A percentile compares a stretch with the other conserved stretches of the same genome.
Conservation (phyloP, 2,113 vertebrate genomes). For the Phaethon lepturus region DNA sequence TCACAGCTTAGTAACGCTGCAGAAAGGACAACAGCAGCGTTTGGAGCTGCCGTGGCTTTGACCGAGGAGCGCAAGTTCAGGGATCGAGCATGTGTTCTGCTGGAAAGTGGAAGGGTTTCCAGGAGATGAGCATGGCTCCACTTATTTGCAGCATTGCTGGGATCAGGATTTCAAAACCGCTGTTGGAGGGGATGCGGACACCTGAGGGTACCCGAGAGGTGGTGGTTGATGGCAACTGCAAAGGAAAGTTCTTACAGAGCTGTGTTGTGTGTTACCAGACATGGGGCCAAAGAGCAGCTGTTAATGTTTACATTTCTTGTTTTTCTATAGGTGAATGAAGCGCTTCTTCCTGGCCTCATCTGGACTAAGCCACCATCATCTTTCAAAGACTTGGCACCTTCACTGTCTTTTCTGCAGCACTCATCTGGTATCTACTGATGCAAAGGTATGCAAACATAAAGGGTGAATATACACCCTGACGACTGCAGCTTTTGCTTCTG, state of each 20-base stretch:
- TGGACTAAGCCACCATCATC: background rate
- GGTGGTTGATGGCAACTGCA: background rate
- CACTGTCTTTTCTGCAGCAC: background rate
- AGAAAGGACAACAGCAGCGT: background rate
- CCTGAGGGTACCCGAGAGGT: background rate
- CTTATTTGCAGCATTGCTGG: accelerated
- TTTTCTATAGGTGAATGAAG: background rate
- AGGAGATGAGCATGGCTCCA: accelerated
- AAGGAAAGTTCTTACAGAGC: background rate
- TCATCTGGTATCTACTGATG: background rate
- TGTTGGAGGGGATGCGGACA: background rate
- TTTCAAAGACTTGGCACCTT: background rate
- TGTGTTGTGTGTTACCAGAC: no score
- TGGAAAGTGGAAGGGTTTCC: background rate
- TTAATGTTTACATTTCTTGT: background rate
- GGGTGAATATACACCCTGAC: background rate
- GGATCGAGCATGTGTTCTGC: background rate
- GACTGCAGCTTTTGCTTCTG: background rate
- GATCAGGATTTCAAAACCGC: background rate
- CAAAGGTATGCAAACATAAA: background rate
- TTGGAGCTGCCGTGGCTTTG: background rate
- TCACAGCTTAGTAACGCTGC: background rate
- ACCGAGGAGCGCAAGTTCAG: background rate
- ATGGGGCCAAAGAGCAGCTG: background rate
- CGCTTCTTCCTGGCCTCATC: background rate